Evolutionary conservation across 2,113 vertebrate species (phyloP).

Genomic region (Azemiops feae): DNA sequence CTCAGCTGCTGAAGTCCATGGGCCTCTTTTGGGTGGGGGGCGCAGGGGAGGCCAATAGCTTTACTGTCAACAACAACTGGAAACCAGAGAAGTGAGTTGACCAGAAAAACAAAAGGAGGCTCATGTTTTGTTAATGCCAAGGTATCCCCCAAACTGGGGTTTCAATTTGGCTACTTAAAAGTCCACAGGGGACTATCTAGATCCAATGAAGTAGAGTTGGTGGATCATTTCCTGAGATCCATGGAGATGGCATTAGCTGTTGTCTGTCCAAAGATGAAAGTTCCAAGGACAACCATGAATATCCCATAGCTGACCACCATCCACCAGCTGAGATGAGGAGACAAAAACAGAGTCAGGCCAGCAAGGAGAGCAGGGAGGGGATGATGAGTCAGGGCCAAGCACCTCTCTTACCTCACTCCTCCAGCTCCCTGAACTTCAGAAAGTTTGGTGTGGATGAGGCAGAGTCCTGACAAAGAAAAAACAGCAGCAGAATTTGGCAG

Average conservation of each 20-base stretch:
- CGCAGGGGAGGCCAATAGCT: background rate
- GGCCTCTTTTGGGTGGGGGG: no score
- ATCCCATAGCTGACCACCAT: conserved; percentile 78
- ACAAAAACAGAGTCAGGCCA: background rate
- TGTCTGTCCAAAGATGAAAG: conserved; percentile 87
- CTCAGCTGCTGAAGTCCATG: background rate
- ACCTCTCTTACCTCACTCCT: conserved; percentile 77
- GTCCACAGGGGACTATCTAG: conserved; percentile 25
- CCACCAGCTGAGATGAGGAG: conserved; percentile 82
- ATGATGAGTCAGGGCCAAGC: rapidly evolving
- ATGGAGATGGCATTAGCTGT: conserved; percentile 80
- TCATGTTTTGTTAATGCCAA: rapidly evolving
- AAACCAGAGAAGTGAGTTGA: background rate
- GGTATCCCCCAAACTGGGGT: no score
- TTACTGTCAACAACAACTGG: rapidly evolving
- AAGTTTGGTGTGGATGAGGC: conserved; percentile 91
- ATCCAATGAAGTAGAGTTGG: background rate
- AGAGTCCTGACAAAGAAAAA: conserved; percentile 75
- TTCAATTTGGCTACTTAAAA: background rate
- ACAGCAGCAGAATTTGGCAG: background rate
- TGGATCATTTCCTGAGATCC: conserved; percentile 69
- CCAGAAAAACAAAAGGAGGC: background rate
- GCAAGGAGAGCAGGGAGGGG: no score
- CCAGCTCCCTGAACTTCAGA: conserved; percentile 86
- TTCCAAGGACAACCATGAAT: conserved; percentile 80